These are phyloP conservation scores for Nestor notabilis DNA, from an alignment of 2,113 vertebrate species.

Conservation along the genomic window DNA sequence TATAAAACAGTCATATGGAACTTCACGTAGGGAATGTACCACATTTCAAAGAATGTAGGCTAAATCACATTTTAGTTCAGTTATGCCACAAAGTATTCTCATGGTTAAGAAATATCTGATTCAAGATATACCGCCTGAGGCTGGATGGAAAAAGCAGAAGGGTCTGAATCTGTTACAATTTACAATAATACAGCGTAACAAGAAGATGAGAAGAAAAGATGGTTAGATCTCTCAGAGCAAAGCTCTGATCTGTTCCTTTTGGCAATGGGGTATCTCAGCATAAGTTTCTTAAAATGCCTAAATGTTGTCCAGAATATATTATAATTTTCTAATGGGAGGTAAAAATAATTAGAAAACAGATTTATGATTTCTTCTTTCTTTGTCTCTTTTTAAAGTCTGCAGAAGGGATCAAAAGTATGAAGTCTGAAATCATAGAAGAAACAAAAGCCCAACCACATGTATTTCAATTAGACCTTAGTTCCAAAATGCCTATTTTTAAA, in stretches of 20 bases:
- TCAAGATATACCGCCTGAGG: constrained; percentile 14
- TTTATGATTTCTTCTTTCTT: neutral
- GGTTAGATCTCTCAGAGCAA: neutral
- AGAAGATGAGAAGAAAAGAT: neutral
- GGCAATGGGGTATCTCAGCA: neutral
- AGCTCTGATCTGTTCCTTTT: neutral
- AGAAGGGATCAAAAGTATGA: neutral
- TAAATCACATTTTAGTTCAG: neutral
- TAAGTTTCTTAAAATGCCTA: neutral
- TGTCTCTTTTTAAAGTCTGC: neutral
- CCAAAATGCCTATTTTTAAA: neutral
- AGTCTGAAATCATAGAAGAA: neutral
- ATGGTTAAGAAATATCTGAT: neutral
- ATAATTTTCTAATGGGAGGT: neutral
- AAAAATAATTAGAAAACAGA: neutral
- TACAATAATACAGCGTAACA: neutral
- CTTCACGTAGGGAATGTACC: neutral
- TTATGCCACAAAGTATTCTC: neutral
- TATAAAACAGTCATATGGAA: neutral
- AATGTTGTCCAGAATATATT: neutral
- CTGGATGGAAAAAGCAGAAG: neutral
- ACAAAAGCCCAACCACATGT: neutral
- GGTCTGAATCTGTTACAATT: constrained; percentile 4
- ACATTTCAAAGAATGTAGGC: neutral
- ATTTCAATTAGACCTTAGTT: neutral